Base-by-base conservation (phyloP, 2,888 invertebrate genomes). In the Watsonalla binaria region DNA sequence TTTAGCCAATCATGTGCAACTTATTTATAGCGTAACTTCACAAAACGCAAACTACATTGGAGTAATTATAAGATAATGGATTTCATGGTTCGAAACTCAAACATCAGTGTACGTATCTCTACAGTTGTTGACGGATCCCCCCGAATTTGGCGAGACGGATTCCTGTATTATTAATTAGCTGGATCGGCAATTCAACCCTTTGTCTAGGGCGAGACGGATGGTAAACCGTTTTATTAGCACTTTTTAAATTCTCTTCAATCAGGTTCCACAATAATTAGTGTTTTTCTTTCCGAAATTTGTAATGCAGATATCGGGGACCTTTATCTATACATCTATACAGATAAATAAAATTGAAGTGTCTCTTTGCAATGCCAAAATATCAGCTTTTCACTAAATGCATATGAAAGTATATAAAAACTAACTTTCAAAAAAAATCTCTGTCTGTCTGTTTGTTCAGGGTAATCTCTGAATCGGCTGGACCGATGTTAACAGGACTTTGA, bases 161-260 rank as follows among this genome's bases (percentile, higher is more conserved):
- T 72, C 77, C 68, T 80, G 78, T 78, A 80, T 81, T 78, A 80
- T 82, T 82, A 81, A 82, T 82, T 76, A 81, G 76, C 60, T 59
- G 59, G 67, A 70, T 76, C 71, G 72, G 67, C 72, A 73, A 73
- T 78, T 76, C 73, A 63, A 70, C 70, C 74, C 74, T 74, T 76
- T 75, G 76, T 78, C 73, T 74, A 66, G 65, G 9, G 47, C 54
- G 45, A 49, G 37, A 9, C 37, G 9, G 48, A 33, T 24, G 34
- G 59, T 61, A 60, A 62, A 62, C 59, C 60, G 58, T 51, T 60
- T 61, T 63, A 42, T 62, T 63, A 68, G 64, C 62, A 62, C 59
- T 58, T 55, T 53, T 57, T 63, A 55, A 51, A 49, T 51, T 52
- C 54, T 55, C 60, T 59, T 15, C 51, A 46, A 42, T 54, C 37